Percentiles rank a stretch among this genome's conserved stretches.
These are phyloP conservation scores for Cheilosia urbana DNA, from an alignment of 2,888 invertebrate species.

Conservation along the genomic window DNA sequence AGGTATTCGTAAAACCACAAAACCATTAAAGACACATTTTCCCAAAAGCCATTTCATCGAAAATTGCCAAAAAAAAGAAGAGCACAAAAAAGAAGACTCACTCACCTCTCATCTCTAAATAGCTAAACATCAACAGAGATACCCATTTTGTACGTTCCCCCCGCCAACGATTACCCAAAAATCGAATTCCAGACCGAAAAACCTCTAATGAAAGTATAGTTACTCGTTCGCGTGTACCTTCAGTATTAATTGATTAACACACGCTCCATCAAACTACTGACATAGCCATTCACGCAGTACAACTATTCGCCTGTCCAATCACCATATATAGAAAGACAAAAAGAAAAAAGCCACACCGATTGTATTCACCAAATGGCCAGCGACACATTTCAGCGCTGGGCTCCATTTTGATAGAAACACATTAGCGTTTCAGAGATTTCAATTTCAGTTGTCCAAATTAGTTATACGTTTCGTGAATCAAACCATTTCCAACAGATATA, in stretches of 20 bases:
- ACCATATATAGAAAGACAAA: slow-evolving; percentile 10
- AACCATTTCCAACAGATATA: slow-evolving; percentile 32
- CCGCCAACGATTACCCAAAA: slow-evolving; percentile 45
- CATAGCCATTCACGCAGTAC: slow-evolving; percentile 65
- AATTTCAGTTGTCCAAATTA: slow-evolving; percentile 75
- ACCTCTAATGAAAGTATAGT: slow-evolving; percentile 59
- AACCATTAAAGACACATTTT: slow-evolving; percentile 38
- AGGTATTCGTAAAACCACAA: no score
- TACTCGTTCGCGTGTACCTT: slow-evolving; percentile 63
- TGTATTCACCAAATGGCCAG: slow-evolving; percentile 67
- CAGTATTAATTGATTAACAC: slow-evolving; percentile 71
- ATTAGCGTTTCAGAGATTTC: slow-evolving; percentile 75
- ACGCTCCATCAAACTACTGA: slow-evolving; percentile 70
- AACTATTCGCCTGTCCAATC: slow-evolving; percentile 59
- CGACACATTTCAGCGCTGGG: slow-evolving; percentile 64
- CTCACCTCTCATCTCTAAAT: neutral
- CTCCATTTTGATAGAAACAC: slow-evolving; percentile 64
- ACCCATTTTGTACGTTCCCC: slow-evolving; percentile 6
- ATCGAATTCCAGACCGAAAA: slow-evolving; percentile 30
- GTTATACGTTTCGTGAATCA: slow-evolving; percentile 71
- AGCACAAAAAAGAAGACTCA: neutral
- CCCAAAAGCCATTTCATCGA: neutral
- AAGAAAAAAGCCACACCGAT: slow-evolving; percentile 17
- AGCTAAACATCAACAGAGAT: slow-evolving; percentile 4
- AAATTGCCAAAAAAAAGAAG: slow-evolving; percentile 2